Percentiles rank a stretch among this genome's conserved stretches.
Conservation (phyloP, 2,113 vertebrate genomes). For the Anas platyrhynchos region DNA sequence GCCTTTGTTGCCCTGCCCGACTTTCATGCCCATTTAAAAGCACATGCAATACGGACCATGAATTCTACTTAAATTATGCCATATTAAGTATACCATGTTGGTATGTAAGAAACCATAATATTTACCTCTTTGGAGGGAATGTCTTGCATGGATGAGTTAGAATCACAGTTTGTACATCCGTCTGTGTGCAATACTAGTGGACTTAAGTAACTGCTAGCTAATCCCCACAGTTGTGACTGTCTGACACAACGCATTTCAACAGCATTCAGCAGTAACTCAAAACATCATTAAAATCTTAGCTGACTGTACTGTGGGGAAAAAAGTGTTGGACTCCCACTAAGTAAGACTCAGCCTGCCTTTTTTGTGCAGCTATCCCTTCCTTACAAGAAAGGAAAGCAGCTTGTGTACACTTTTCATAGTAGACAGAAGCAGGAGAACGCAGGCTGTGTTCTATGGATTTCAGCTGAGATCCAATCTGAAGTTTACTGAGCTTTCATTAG, state of each 20-base stretch:
- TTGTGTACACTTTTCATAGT: not conserved
- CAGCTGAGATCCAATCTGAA: not conserved
- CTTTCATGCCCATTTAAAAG: not conserved
- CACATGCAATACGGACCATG: rapidly evolving
- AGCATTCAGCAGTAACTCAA: not conserved
- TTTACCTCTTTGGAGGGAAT: not conserved
- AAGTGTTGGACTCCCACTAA: not conserved
- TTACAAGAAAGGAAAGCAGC: not conserved
- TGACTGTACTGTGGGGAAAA: not conserved
- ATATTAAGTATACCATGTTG: not conserved
- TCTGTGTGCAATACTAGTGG: not conserved
- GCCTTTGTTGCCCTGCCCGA: not conserved
- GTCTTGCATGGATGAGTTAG: not conserved
- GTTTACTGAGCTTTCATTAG: not conserved
- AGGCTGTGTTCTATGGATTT: not conserved
- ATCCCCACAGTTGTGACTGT: not conserved
- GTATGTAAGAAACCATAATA: not conserved
- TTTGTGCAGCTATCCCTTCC: not conserved
- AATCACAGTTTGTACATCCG: not conserved
- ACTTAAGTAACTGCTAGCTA: not conserved
- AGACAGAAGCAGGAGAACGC: not conserved
- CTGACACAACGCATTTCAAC: not conserved
- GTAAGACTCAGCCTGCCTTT: not conserved
- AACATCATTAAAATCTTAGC: not conserved
- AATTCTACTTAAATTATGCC: not conserved